Percentiles rank a stretch among this genome's conserved stretches.
Conservation (phyloP, 2,797 vertebrate genomes). For the Chromobotia macracanthus region DNA sequence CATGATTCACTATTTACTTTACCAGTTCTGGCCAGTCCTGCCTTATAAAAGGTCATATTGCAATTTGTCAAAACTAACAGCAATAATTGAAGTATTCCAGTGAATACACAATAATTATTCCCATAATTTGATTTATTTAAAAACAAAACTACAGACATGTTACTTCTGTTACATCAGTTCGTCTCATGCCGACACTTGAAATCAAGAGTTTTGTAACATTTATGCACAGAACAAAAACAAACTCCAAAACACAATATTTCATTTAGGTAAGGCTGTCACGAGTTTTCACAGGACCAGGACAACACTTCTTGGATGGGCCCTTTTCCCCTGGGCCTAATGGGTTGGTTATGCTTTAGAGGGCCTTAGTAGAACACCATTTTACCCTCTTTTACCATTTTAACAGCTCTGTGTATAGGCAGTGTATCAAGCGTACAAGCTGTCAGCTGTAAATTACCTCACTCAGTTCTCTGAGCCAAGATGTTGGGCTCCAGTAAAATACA, state of each 20-base stretch:
- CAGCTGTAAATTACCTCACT: neutral
- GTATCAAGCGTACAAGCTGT: neutral
- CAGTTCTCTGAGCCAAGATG: slow-evolving; percentile 52
- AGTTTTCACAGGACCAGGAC: neutral
- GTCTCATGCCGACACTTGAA: slow-evolving; percentile 58
- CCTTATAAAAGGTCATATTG: too few relatives aligned
- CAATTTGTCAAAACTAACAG: neutral
- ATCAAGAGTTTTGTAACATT: slow-evolving; percentile 72
- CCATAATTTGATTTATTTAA: slow-evolving; percentile 59
- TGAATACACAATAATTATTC: slow-evolving; percentile 3
- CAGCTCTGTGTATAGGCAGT: neutral
- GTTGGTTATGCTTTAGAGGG: neutral
- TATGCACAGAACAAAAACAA: slow-evolving; percentile 66
- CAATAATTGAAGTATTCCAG: neutral
- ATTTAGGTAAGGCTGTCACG: neutral
- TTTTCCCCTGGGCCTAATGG: neutral
- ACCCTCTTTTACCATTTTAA: too few relatives aligned
- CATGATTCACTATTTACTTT: too few relatives aligned
- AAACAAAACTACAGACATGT: slow-evolving; percentile 54
- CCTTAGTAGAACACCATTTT: too few relatives aligned
- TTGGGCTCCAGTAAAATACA: slow-evolving; percentile 71
- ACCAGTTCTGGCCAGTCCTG: too few relatives aligned
- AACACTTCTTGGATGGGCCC: neutral
- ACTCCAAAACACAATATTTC: slow-evolving; percentile 7
- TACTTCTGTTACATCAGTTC: slow-evolving; percentile 61